Base-by-base conservation (phyloP, 1,140 invertebrate genomes). In the Tetramorium alpestre region DNA sequence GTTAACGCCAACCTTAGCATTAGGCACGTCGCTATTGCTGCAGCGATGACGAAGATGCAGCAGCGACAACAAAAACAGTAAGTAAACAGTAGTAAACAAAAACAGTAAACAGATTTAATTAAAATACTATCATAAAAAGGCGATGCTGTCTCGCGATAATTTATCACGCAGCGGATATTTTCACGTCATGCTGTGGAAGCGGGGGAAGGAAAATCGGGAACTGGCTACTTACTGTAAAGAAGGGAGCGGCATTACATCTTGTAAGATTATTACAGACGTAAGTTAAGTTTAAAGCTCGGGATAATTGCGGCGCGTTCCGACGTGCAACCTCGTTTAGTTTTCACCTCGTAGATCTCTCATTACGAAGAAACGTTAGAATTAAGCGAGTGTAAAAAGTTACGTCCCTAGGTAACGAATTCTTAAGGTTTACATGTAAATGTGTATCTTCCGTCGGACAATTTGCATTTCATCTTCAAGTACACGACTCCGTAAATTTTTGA, bases 371-470 rank as follows among this genome's bases (percentile, higher is more conserved):
- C 16, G 28, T 18, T 16, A 18, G 10, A 69, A 81, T 81, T 70
- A 70, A 47, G 16, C 1, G 25, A 11, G 6, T 1, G 13, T 65
- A 80, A 67, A 67, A 67, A 44, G 60, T 67, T 67, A 41, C 18
- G 8, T 41, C n/a, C 4, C n/a, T 22, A 41, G 16, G 8, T 41
- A 33, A n/a, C 54, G 54, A 22, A 56, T 8, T 2, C 18, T 0
- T 7, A 22, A 38, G 33, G 3, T 47, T 67, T 47, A 67, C 18
- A 10, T 22, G 47, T 47, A 78, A 85, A 60, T 7, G 6, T n/a
- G 70, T 72, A 51, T 49, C n/a, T 88, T 75, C 49, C 69, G 41
- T 65, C 41, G 16, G 56, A 54, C 28, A 28, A 88, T 44, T 5
- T n/a, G 33, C 54, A 41, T 76, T 41, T 76, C 18, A 10, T 60